These are phyloP conservation scores for Echinops telfairi DNA, from an alignment of 2,113 vertebrate genomes.

Conservation along the genomic window DNA sequence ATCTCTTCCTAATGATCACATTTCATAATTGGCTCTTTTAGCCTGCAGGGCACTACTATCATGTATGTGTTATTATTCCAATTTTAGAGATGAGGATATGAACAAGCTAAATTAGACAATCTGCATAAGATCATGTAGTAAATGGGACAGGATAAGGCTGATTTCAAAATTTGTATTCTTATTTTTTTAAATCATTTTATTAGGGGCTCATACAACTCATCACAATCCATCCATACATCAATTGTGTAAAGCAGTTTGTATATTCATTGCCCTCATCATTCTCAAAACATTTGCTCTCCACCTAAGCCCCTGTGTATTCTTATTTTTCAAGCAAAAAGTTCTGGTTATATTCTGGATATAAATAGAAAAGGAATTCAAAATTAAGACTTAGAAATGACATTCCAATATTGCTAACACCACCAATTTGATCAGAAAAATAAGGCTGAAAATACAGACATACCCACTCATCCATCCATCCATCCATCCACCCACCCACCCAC, in stretches of 20 bases:
- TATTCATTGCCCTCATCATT: too few relatives aligned
- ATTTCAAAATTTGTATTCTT: neutral
- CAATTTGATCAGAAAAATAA: neutral
- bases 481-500: neutral
- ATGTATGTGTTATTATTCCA: neutral
- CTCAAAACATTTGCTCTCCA: too few relatives aligned
- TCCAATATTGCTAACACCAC: conserved; percentile 16
- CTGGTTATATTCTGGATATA: neutral
- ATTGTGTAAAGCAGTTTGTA: too few relatives aligned
- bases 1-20: too few relatives aligned
- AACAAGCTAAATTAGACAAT: neutral
- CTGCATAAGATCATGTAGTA: neutral
- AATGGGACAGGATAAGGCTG: too few relatives aligned
- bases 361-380: conserved; percentile 35
- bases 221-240: too few relatives aligned
- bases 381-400: neutral
- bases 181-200: too few relatives aligned
- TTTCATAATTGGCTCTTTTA: neutral
- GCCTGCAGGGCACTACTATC: neutral
- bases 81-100: neutral
- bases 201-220: too few relatives aligned
- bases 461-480: too few relatives aligned
- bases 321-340: neutral
- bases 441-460: neutral
- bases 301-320: neutral